Evolutionary conservation across 2,888 invertebrate genomes (phyloP).

Genomic region (Thumatha senex): DNA sequence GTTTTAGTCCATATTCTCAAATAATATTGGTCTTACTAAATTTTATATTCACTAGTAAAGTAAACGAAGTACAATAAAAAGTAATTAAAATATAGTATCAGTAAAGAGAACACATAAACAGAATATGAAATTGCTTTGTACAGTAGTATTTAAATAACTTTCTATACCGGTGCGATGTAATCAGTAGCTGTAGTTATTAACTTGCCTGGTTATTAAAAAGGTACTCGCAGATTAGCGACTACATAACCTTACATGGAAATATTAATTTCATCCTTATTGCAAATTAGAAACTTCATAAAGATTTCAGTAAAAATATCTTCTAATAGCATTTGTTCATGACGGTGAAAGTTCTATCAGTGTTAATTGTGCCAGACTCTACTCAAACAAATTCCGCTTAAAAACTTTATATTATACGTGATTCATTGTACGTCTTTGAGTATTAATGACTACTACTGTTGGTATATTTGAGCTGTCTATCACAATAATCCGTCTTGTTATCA

Average conservation of each 20-base stretch:
- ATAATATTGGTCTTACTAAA: neutral
- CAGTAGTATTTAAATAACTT: conserved; percentile 27
- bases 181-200: conserved; percentile 38
- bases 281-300: conserved; percentile 10
- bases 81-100: conserved; percentile 8
- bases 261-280: neutral
- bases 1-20: neutral
- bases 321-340: conserved; percentile 30
- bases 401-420: conserved; percentile 10
- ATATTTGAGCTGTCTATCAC: conserved; percentile 63
- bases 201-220: conserved; percentile 37
- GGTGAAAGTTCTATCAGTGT: conserved; percentile 43
- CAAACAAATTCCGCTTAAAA: conserved; percentile 18
- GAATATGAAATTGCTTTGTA: conserved; percentile 17
- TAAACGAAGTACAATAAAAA: neutral
- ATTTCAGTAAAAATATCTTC: conserved; percentile 16
- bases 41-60: neutral
- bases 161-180: conserved; percentile 44
- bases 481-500: conserved; percentile 53
- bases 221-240: conserved; percentile 35
- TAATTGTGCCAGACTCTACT: conserved; percentile 23
- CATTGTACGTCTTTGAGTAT: conserved; percentile 10
- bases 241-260: conserved; percentile 15
- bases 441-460: conserved; percentile 37
- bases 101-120: conserved; percentile 14